A percentile compares a stretch with the other conserved stretches of the same genome.
These are phyloP conservation scores for Dicerorhinus sumatrensis DNA, from an alignment of 2,113 vertebrate genomes.

Conservation along the genomic window DNA sequence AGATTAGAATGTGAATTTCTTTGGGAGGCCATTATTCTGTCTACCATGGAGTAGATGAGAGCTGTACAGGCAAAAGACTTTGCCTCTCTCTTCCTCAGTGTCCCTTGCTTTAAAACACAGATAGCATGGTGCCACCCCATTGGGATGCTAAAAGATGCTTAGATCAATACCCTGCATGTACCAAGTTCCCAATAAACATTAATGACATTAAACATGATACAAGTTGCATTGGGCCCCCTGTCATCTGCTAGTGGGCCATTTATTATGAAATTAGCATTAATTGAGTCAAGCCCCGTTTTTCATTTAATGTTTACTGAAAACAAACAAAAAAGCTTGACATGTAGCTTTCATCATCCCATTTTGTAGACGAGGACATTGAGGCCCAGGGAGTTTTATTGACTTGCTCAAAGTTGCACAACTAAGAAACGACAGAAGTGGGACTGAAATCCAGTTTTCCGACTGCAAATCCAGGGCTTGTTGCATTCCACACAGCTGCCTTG, in stretches of 20 bases:
- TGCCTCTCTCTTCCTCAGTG: background rate
- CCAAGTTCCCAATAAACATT: background rate
- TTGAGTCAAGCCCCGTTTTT: background rate
- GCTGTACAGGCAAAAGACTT: background rate
- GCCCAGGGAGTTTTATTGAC: background rate
- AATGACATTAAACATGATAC: background rate
- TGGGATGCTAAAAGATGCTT: background rate
- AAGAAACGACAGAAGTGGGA: background rate
- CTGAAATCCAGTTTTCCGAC: background rate
- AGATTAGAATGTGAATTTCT: background rate
- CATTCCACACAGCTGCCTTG: background rate
- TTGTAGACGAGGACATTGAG: background rate
- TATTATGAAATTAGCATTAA: constrained; percentile 36
- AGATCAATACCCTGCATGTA: background rate
- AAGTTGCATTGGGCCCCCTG: background rate
- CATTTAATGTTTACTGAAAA: background rate
- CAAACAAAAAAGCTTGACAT: fast-evolving
- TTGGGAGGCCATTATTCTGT: background rate
- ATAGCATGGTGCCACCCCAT: background rate
- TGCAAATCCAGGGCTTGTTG: background rate
- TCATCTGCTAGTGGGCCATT: background rate
- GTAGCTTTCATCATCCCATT: background rate
- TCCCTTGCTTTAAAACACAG: background rate
- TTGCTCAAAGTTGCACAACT: background rate
- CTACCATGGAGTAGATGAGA: fast-evolving